Base-by-base conservation (phyloP, 2,888 invertebrate species). In the Germaria angustata region DNA sequence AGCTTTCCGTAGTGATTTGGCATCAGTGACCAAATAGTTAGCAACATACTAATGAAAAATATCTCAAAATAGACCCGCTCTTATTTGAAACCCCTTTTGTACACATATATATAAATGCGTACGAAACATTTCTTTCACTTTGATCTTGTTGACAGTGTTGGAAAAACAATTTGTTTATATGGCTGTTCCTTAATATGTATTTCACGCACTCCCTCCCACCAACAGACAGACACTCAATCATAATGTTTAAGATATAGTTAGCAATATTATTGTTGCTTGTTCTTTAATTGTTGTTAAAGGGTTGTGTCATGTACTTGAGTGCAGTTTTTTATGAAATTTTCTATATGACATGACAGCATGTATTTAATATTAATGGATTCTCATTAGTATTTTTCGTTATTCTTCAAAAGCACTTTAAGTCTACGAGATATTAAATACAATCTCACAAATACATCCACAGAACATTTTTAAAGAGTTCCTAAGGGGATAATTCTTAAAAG, bases 361-460 rank as follows among this genome's bases (percentile, higher is more conserved):
- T 85, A 85, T 86, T 86, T 87, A 87, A 88, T 89, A 89, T 89
- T 87, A 88, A 89, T 90, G 87, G 88, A 86, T 87, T 84, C 90
- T 88, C 90, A 89, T 89, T 89, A 89, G 84, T 82, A 82, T 51
- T 73, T 68, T 68, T 66, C 59, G 53, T 63, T 57, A 73, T 73
- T 66, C 39, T 63, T 65, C 15, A 69, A 55, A 61, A 69, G 59
- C 53, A 68, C 72, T 72, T 72, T 55, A 66, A 73, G 46, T 53
- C 57, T 59, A 66, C 65, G 75, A 57, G 65, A 79, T 71, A 57
- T 17, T 63, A 28, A 57, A 77, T 51, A 66, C 24, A 53, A 61
- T 28, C 2, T n/a, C 36, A 36, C 24, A 49, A 22, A 34, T 15
- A 46, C 44, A 15, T 44, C 7, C n/a, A n/a, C n/a, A 28, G 3